Conservation (phyloP, 2,888 invertebrate species). For the Acrocyrtus sp. region DNA sequence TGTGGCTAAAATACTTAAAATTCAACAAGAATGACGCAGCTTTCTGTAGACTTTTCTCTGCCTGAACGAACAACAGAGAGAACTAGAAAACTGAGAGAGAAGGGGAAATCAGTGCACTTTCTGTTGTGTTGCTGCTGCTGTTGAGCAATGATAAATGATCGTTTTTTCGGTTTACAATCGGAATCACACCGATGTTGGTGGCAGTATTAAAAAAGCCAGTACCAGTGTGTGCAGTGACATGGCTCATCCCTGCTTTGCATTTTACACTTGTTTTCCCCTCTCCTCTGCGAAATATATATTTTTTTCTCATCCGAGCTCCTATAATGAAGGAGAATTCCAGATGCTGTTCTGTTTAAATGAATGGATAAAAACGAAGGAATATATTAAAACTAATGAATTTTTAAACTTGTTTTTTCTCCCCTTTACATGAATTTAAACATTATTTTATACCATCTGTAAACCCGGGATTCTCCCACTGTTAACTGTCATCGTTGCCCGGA, state of each 20-base stretch:
- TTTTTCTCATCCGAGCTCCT: too few species aligned
- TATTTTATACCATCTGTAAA: not conserved
- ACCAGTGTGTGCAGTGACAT: constrained; percentile 2
- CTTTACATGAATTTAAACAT: not conserved
- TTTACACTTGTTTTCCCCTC: constrained; percentile 40
- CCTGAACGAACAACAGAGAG: too few species aligned
- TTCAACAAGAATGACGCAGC: too few species aligned
- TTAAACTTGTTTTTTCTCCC: constrained; percentile 42
- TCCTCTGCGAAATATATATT: too few species aligned
- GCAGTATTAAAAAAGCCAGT: not conserved
- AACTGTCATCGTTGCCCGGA: not conserved
- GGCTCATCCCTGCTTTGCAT: constrained; percentile 39
- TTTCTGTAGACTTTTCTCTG: too few species aligned
- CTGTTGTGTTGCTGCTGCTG: constrained; percentile 14
- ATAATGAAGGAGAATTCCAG: constrained; percentile 37
- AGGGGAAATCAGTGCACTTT: not conserved
- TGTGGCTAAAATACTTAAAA: too few species aligned
- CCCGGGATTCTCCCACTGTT: not conserved
- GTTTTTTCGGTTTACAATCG: not conserved
- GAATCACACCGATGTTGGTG: not conserved
- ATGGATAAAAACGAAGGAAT: constrained; percentile 31
- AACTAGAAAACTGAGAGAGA: too few species aligned
- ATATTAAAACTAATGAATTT: constrained; percentile 49
- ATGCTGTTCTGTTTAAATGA: constrained; percentile 44
- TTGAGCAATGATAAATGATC: constrained; percentile 47